These are phyloP conservation scores for Dryobota labecula DNA, from an alignment of 2,888 invertebrate species.

Conservation along the genomic window DNA sequence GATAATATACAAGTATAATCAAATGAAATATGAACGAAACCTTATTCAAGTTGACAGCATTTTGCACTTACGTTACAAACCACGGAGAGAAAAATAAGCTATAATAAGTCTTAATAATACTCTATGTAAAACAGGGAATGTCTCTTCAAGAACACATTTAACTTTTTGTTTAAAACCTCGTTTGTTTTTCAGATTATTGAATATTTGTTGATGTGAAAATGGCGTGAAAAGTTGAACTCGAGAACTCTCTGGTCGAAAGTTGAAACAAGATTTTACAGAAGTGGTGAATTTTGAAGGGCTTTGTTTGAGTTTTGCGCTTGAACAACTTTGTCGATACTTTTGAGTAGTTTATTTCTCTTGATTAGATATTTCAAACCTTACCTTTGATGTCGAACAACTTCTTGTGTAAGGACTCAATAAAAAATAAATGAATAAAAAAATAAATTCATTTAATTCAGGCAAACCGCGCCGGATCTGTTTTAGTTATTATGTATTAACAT, in stretches of 20 bases:
- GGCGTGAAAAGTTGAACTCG: slow-evolving; percentile 4
- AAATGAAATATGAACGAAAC: slow-evolving; percentile 21
- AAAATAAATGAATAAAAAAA: no score
- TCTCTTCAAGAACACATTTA: slow-evolving; percentile 18
- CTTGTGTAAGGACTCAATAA: background rate
- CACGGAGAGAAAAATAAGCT: slow-evolving; percentile 28
- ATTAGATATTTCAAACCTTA: background rate
- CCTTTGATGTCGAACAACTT: background rate
- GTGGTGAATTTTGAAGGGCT: background rate
- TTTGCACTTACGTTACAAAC: slow-evolving; percentile 47
- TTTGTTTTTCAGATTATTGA: slow-evolving; percentile 28
- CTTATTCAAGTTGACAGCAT: slow-evolving; percentile 36
- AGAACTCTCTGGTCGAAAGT: slow-evolving; percentile 16
- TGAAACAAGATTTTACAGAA: slow-evolving; percentile 2
- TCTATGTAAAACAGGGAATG: slow-evolving; percentile 34
- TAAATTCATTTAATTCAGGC: no score
- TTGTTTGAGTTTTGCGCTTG: slow-evolving; percentile 1
- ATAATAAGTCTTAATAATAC: slow-evolving; percentile 31
- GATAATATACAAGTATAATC: no score
- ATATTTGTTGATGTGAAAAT: slow-evolving; percentile 22
- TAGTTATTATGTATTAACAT: no score
- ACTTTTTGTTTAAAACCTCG: slow-evolving; percentile 24
- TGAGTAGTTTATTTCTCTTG: slow-evolving; percentile 5
- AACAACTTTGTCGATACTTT: slow-evolving; percentile 10
- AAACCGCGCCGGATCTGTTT: no score